Evolutionary conservation across 1,140 invertebrate species (phyloP).

Genomic region (Melanaphis sacchari): DNA sequence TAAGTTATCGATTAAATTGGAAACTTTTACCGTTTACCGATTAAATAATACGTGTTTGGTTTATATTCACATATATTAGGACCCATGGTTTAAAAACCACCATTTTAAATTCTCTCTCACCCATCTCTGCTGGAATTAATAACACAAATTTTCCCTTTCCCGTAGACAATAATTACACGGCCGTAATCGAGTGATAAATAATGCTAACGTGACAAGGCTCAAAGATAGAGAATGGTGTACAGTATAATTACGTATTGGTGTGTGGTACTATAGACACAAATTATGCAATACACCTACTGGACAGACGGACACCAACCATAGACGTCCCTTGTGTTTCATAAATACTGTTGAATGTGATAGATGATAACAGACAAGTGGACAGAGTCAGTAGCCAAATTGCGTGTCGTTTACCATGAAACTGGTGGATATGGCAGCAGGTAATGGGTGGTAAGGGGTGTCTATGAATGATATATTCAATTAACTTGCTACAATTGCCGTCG

Average conservation of each 20-base stretch:
- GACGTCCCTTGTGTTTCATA: slow-evolving; percentile 36
- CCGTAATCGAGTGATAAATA: background rate
- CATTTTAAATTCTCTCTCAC: background rate
- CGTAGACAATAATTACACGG: background rate
- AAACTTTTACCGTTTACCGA: slow-evolving; percentile 9
- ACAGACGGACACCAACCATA: background rate
- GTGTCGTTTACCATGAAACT: background rate
- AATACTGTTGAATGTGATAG: background rate
- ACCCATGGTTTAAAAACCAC: background rate
- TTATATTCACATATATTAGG: background rate
- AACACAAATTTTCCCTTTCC: background rate
- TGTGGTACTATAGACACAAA: background rate
- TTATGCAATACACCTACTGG: slow-evolving; percentile 17
- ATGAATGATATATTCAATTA: slow-evolving; percentile 57
- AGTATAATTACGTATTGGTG: background rate
- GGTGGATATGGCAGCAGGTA: background rate
- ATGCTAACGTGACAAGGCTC: background rate
- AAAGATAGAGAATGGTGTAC: background rate
- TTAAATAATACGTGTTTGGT: background rate
- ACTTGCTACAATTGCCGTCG: slow-evolving; percentile 56
- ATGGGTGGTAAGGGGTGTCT: background rate
- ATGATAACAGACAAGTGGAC: background rate
- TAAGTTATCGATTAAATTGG: slow-evolving; percentile 10
- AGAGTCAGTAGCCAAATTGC: slow-evolving; percentile 28
- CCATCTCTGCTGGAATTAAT: background rate